Conservation (phyloP, 2,113 vertebrate species). For the Caretta caretta region DNA sequence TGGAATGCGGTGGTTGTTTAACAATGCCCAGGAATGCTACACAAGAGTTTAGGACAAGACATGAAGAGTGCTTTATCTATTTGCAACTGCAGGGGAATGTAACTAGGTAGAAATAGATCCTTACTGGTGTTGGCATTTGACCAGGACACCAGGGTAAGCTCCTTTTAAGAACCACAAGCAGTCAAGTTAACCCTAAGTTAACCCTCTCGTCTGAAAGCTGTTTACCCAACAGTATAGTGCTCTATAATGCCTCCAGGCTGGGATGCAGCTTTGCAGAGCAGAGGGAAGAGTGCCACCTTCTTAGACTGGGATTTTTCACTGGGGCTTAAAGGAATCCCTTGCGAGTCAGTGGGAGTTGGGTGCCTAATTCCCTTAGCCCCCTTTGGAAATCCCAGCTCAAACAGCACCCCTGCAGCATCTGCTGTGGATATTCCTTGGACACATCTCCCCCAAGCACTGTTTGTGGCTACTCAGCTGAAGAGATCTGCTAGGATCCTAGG, state of each 20-base stretch:
- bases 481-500: not conserved
- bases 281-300: not conserved
- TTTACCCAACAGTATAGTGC: not conserved
- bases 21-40: not conserved
- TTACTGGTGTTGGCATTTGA: not conserved
- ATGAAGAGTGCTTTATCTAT: not conserved
- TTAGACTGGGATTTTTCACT: not conserved
- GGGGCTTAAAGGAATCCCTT: not conserved
- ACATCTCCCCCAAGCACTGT: not conserved
- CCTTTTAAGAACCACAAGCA: not conserved
- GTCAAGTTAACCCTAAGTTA: not conserved
- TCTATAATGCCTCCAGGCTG: not conserved
- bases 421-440: not conserved
- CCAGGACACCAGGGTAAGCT: not conserved
- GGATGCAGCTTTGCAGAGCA: not conserved
- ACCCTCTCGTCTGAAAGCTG: not conserved
- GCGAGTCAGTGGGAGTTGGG: not conserved
- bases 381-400: not conserved
- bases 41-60: not conserved
- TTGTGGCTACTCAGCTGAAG: not conserved
- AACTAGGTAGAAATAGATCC: not conserved
- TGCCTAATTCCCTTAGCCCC: not conserved
- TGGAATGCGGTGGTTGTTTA: not conserved
- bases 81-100: not conserved
- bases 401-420: not conserved